These are phyloP conservation scores for Acheta domesticus DNA, from an alignment of 2,888 invertebrate species.

Conservation along the genomic window DNA sequence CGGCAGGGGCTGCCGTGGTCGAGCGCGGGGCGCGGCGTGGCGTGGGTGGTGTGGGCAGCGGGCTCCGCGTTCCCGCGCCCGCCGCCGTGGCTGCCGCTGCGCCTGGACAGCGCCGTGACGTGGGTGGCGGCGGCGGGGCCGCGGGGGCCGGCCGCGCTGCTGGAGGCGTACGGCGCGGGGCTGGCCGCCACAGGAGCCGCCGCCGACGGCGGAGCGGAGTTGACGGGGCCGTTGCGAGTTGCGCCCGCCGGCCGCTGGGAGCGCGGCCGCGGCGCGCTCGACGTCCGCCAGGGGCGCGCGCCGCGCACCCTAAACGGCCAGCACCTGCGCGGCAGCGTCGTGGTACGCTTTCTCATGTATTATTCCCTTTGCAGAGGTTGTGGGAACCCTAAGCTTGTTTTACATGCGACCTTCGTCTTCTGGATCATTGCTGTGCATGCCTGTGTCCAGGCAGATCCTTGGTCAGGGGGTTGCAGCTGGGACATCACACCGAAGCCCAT, in stretches of 20 bases:
- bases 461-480: too few relatives aligned
- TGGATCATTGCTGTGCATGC: too few relatives aligned
- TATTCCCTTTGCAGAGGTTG: too few relatives aligned
- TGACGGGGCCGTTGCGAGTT: neutral
- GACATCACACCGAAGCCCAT: too few relatives aligned
- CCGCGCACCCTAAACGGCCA: neutral
- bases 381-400: too few relatives aligned
- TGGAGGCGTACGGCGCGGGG: neutral
- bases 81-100: neutral
- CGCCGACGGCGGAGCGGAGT: neutral
- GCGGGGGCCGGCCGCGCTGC: neutral
- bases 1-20: too few relatives aligned
- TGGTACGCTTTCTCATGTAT: neutral
- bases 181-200: neutral
- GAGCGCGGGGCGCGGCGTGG: neutral
- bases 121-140: neutral
- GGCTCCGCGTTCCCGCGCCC: neutral
- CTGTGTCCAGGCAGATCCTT: too few relatives aligned
- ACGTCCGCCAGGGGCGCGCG: neutral
- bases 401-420: too few relatives aligned
- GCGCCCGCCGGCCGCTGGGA: neutral
- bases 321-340: constrained; percentile 18
- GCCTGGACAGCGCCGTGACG: neutral
- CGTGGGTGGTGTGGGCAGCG: neutral
- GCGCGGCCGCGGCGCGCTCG: neutral